Evolutionary conservation across 2,888 invertebrate genomes (phyloP), one percentile per base, ranked within the genome.

Genomic region (Oxytorus armatus): DNA sequence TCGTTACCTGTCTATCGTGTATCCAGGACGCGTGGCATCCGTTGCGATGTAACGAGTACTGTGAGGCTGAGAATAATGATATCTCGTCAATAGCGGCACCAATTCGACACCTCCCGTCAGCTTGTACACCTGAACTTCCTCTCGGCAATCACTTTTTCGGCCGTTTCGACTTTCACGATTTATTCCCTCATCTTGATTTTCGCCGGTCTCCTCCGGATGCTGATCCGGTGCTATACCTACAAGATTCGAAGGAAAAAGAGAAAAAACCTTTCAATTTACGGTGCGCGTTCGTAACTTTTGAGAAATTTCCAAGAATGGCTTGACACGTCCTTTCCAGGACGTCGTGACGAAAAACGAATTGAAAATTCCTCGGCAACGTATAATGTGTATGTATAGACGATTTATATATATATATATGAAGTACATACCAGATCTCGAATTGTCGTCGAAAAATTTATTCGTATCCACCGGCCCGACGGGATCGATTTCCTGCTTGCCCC

Each of bases 41-140:
- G 92, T 92, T 3, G 88, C 87, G 42, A 90, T 84, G 61, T 87
- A 85, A 61, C 88, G 88, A 86, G 86, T 81, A 83, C 89, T 83
- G 83, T 89, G 84, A 65, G 82, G 77, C 84, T 87, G 86, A 78
- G 88, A 82, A 75, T 88, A 82, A 82, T 86, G 65, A 86, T 89
- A 87, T 77, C 95, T 94, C 21, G 96, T 95, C 82, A 97, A 91
- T 63, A 97, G 92, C 1, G 96, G 96, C 72, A 96, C 96, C 87
- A 97, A 92, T 92, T 96, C 96, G 63, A 96, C 94, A 21, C 96
- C 96, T 18, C 95, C 95, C 4, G 94, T 95, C 80, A 93, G 88
- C 79, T 89, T 86, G 83, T 89, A 90, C 55, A 88, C 85, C 82
- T 89, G 88, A 63, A 86, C 79, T 53, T 89, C 86, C 72, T 89